phyloP scores from a whole-genome alignment of 1,140 invertebrate species.

The Eurosta solidaginis region DNA sequence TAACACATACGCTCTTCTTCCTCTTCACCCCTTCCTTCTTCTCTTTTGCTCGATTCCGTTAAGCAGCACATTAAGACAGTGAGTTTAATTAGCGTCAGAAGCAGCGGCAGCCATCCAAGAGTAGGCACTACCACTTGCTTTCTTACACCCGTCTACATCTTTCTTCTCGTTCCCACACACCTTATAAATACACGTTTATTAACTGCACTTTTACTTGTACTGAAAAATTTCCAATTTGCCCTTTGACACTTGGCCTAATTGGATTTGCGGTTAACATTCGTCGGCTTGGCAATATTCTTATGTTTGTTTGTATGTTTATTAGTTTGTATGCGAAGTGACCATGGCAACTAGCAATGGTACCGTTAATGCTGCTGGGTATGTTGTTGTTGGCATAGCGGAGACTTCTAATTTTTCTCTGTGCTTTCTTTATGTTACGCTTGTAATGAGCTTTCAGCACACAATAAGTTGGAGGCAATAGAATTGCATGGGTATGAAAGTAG shows the following conservation, averaged over 20 bases:
- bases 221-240: slow-evolving; percentile 27
- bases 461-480: neutral
- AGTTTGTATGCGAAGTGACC: neutral
- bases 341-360: neutral
- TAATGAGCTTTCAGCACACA: slow-evolving; percentile 7
- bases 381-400: neutral
- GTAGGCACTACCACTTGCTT: neutral
- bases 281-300: neutral
- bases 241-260: slow-evolving; percentile 28
- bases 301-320: neutral
- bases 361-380: neutral
- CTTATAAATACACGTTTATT: neutral
- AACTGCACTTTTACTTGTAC: slow-evolving; percentile 9
- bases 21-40: neutral
- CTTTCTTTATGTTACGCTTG: neutral
- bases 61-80: slow-evolving; percentile 18
- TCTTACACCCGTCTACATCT: neutral
- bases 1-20: neutral
- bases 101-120: neutral
- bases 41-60: neutral
- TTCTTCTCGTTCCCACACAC: neutral
- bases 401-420: slow-evolving; percentile 1
- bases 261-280: slow-evolving; percentile 8
- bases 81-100: slow-evolving; percentile 21
- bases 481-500: neutral